phyloP scores from a whole-genome alignment of 2,797 vertebrate species.

The Babyrousa celebensis region DNA sequence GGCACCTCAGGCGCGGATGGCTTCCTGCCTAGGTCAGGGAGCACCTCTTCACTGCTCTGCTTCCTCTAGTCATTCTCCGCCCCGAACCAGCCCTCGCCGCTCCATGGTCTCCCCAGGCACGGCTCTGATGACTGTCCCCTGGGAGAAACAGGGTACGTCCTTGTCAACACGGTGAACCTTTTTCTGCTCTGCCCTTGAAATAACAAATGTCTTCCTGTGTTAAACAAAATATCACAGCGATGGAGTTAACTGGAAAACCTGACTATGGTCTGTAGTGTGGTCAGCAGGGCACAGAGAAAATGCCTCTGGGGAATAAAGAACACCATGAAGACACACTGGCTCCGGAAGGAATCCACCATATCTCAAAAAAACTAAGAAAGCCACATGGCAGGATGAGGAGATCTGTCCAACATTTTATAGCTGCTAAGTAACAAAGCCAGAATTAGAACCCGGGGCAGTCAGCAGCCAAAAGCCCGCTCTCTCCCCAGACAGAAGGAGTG shows the following conservation, averaged over 20 bases:
- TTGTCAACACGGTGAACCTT: background rate
- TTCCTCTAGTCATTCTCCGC: background rate
- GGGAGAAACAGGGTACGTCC: background rate
- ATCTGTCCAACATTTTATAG: background rate
- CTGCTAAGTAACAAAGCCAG: background rate
- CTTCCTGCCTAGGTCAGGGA: background rate
- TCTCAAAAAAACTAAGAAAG: background rate
- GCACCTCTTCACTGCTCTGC: background rate
- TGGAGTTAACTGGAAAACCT: background rate
- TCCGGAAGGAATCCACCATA: background rate
- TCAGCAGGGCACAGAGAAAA: background rate
- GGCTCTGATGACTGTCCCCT: background rate
- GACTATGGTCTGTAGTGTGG: background rate
- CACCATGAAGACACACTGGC: background rate
- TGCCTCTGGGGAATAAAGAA: background rate
- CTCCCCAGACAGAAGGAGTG: background rate
- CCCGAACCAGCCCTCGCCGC: background rate
- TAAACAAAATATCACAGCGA: conserved; percentile 3
- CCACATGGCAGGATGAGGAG: background rate
- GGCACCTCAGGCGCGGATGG: background rate
- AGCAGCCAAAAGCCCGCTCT: background rate
- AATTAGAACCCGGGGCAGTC: background rate
- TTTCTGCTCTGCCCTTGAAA: conserved; percentile 38
- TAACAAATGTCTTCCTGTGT: background rate
- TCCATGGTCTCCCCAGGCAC: background rate